These are phyloP conservation scores for Neoniphon sammara DNA, from an alignment of 2,797 vertebrate species.

Conservation along the genomic window DNA sequence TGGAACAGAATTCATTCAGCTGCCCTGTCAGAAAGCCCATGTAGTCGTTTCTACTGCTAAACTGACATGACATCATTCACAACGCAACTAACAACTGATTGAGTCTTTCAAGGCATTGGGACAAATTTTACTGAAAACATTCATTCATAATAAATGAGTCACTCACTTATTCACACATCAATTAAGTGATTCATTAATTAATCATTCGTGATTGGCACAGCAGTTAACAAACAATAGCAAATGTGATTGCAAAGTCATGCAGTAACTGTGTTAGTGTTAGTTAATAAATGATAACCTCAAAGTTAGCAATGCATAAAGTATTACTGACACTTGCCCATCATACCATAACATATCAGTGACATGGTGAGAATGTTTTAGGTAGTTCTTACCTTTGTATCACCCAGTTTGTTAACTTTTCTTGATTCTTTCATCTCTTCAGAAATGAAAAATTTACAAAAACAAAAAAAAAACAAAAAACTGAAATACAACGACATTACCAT, in stretches of 20 bases:
- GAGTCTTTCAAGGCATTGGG: not conserved
- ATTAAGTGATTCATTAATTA: not conserved
- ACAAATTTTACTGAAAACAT: not conserved
- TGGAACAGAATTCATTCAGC: too few relatives aligned
- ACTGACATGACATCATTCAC: conserved; percentile 4
- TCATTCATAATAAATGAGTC: not conserved
- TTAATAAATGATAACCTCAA: conserved; percentile 9
- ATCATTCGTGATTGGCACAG: not conserved
- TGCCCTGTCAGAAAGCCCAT: too few relatives aligned
- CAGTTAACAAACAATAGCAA: conserved; percentile 7
- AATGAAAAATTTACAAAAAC: too few relatives aligned
- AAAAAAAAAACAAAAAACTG: too few relatives aligned
- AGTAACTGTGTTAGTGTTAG: not conserved
- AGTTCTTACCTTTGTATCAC: too few relatives aligned
- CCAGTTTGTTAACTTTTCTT: too few relatives aligned
- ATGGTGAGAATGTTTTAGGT: too few relatives aligned
- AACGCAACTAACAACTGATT: not conserved
- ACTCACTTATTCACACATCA: not conserved
- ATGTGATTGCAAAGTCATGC: conserved; percentile 15
- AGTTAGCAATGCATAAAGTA: not conserved
- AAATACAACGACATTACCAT: too few relatives aligned
- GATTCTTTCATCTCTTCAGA: too few relatives aligned
- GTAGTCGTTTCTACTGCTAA: not conserved
- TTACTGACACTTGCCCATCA: too few relatives aligned
- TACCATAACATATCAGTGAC: too few relatives aligned